Evolutionary conservation across 2,888 invertebrate genomes (phyloP).

Genomic region (Linyphia triangularis): DNA sequence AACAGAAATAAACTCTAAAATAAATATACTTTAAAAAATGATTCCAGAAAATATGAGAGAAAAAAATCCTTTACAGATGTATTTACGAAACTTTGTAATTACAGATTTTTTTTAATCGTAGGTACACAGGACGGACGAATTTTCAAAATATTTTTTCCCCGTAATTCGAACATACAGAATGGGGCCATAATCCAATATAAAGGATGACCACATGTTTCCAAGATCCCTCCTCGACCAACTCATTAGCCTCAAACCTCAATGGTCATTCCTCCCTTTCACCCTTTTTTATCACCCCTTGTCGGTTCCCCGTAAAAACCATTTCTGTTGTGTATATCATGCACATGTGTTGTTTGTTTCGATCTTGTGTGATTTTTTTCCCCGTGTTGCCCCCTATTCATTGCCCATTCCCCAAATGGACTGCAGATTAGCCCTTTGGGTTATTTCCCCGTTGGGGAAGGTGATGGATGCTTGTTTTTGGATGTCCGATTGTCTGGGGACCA

Average conservation of each 20-base stretch:
- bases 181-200: too few relatives aligned
- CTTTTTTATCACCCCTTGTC: constrained; percentile 55
- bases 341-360: constrained; percentile 54
- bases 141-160: too few relatives aligned
- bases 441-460: constrained; percentile 9
- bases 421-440: constrained; percentile 30
- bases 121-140: too few relatives aligned
- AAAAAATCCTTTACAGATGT: too few relatives aligned
- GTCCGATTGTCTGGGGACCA: background rate
- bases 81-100: too few relatives aligned
- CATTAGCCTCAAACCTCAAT: constrained; percentile 55
- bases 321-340: constrained; percentile 6
- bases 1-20: too few relatives aligned
- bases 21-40: too few relatives aligned
- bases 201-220: too few relatives aligned
- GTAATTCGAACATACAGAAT: too few relatives aligned
- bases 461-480: background rate
- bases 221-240: constrained; percentile 18
- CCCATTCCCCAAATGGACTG: constrained; percentile 58
- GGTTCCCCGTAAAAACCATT: constrained; percentile 22
- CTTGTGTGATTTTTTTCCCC: constrained; percentile 34
- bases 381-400: constrained; percentile 15
- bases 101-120: too few relatives aligned
- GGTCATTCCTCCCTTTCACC: constrained; percentile 63
- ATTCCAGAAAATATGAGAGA: too few relatives aligned